Conservation (phyloP, 2,888 invertebrate species). For the Oligia strigilis region DNA sequence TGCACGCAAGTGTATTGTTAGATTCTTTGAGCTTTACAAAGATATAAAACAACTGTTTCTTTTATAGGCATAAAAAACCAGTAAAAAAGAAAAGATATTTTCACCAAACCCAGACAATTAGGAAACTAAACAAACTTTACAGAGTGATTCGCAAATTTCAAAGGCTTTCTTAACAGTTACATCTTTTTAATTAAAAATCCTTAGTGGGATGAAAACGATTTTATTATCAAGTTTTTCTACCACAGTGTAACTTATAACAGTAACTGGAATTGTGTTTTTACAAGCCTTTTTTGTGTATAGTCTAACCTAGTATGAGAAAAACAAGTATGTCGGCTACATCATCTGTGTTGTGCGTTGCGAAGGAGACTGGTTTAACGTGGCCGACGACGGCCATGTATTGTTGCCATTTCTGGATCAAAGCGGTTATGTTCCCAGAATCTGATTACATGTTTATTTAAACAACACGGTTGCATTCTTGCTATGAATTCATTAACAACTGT, state of each 20-base stretch:
- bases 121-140: slow-evolving; percentile 41
- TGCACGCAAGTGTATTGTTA: not conserved
- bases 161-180: slow-evolving; percentile 36
- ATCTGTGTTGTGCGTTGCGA: slow-evolving; percentile 26
- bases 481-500: slow-evolving; percentile 10
- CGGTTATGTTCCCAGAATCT: slow-evolving; percentile 51
- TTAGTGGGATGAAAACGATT: slow-evolving; percentile 52
- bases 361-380: slow-evolving; percentile 34
- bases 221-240: slow-evolving; percentile 29
- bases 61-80: not conserved
- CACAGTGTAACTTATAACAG: slow-evolving; percentile 14
- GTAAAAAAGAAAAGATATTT: slow-evolving; percentile 1
- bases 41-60: slow-evolving; percentile 6
- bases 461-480: slow-evolving; percentile 25
- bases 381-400: slow-evolving; percentile 30
- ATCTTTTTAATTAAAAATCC: slow-evolving; percentile 51
- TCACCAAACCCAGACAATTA: slow-evolving; percentile 41
- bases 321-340: slow-evolving; percentile 44
- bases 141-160: slow-evolving; percentile 35
- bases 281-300: slow-evolving; percentile 40
- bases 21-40: not conserved
- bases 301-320: slow-evolving; percentile 49
- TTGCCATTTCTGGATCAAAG: slow-evolving; percentile 45
- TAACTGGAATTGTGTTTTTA: slow-evolving; percentile 41
- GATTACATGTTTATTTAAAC: slow-evolving; percentile 33